Conservation (phyloP, 2,113 vertebrate species). For the Labeo catla region DNA sequence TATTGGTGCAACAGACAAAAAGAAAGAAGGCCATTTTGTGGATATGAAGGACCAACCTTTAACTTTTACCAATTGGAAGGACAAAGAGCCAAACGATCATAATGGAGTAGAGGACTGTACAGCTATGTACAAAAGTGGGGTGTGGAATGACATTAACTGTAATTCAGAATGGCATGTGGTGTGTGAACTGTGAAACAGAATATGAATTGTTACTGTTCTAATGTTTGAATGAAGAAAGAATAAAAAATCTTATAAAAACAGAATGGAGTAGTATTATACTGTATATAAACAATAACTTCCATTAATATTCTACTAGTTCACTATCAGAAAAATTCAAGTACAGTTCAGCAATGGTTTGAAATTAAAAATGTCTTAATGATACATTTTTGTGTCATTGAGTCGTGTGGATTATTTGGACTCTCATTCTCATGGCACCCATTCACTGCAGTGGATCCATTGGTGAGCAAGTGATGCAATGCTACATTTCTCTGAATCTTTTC, state of each 20-base stretch:
- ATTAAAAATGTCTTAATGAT: too few species aligned
- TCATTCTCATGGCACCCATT: too few species aligned
- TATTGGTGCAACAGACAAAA: conserved; percentile 29
- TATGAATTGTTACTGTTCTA: background rate
- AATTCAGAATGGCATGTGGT: background rate
- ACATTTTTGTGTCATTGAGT: too few species aligned
- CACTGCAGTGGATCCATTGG: too few species aligned
- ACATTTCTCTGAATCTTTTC: too few species aligned
- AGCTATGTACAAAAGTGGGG: background rate
- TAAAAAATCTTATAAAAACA: background rate
- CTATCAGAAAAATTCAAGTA: too few species aligned
- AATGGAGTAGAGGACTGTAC: conserved; percentile 34
- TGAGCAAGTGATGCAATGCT: too few species aligned
- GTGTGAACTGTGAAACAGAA: conserved; percentile 21
- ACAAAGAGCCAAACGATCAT: conserved; percentile 39
- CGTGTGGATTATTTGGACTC: too few species aligned
- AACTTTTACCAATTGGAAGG: conserved; percentile 29
- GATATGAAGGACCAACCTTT: background rate
- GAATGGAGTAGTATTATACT: too few species aligned
- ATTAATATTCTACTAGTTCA: too few species aligned
- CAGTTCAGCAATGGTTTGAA: too few species aligned
- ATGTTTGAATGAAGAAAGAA: background rate
- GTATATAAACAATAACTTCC: too few species aligned
- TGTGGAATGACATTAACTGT: conserved; percentile 39
- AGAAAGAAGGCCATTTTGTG: conserved; percentile 33